Evolutionary conservation across 2,797 vertebrate genomes (phyloP).

Genomic region (Sphaeramia orbicularis): DNA sequence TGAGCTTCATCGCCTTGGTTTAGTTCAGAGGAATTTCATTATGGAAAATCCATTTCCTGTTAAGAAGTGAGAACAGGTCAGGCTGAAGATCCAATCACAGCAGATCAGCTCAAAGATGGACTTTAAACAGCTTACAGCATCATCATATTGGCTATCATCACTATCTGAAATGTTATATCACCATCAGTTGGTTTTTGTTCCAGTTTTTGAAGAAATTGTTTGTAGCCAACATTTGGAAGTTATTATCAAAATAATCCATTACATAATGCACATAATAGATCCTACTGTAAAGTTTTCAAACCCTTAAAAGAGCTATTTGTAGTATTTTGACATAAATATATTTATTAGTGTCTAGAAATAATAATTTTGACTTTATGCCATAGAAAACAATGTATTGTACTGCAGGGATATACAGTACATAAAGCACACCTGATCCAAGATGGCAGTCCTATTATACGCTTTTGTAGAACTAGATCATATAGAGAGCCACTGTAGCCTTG

Average conservation of each 20-base stretch:
- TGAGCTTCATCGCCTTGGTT: constrained; percentile 43
- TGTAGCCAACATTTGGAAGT: neutral
- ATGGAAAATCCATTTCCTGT: constrained; percentile 70
- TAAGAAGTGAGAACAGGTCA: constrained; percentile 57
- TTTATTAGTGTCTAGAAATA: too few species aligned
- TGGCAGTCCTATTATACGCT: too few species aligned
- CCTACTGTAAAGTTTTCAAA: too few species aligned
- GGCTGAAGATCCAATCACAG: constrained; percentile 53
- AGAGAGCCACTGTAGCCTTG: too few species aligned
- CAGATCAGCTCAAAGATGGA: constrained; percentile 50
- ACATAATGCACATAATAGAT: neutral
- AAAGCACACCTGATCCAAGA: too few species aligned
- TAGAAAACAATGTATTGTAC: too few species aligned
- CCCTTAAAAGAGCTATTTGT: too few species aligned
- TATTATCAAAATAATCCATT: neutral
- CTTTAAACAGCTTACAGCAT: constrained; percentile 31
- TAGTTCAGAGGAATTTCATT: constrained; percentile 65
- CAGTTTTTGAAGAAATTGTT: constrained; percentile 21
- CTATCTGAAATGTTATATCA: neutral
- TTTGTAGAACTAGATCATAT: too few species aligned
- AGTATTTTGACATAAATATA: too few species aligned
- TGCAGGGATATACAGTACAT: too few species aligned
- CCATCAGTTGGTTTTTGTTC: constrained; percentile 4
- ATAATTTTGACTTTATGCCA: too few species aligned
- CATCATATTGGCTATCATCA: constrained; percentile 24